These are phyloP conservation scores for Cavia aperea DNA, from an alignment of 2,113 vertebrate species.

Conservation along the genomic window DNA sequence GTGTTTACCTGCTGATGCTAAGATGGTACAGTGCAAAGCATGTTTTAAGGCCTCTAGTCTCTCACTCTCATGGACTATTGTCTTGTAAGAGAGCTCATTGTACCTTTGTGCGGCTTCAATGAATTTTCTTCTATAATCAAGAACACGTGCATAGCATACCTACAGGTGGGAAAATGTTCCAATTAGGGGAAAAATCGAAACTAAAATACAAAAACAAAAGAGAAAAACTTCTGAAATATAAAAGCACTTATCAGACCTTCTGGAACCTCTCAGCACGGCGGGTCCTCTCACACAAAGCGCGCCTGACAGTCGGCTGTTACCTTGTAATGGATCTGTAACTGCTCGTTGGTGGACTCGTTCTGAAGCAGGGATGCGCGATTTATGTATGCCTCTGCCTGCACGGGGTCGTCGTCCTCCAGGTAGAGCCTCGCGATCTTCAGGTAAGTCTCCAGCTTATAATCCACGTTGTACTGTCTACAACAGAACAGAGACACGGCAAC, in stretches of 20 bases:
- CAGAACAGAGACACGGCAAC: constrained; percentile 31
- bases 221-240: not conserved
- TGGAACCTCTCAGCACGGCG: not conserved
- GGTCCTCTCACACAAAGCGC: constrained; percentile 31
- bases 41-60: constrained; percentile 96
- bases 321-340: constrained; percentile 99
- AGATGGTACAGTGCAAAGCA: constrained; percentile 95
- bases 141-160: constrained; percentile 97
- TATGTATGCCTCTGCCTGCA: constrained; percentile 98
- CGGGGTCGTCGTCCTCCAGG: constrained; percentile 96
- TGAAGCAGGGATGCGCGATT: constrained; percentile 97
- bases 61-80: constrained; percentile 95
- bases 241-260: constrained; percentile 9
- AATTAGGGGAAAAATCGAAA: constrained; percentile 19
- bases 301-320: constrained; percentile 67
- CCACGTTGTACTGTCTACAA: constrained; percentile 94
- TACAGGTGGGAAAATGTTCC: constrained; percentile 57
- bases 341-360: constrained; percentile 98
- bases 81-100: constrained; percentile 97
- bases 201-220: not conserved
- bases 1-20: constrained; percentile 93
- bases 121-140: constrained; percentile 98
- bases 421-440: constrained; percentile 97
- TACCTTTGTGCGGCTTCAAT: constrained; percentile 98
- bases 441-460: constrained; percentile 98